Base-by-base conservation (phyloP, 1,140 invertebrate species). In the Saxidomus purpurata region DNA sequence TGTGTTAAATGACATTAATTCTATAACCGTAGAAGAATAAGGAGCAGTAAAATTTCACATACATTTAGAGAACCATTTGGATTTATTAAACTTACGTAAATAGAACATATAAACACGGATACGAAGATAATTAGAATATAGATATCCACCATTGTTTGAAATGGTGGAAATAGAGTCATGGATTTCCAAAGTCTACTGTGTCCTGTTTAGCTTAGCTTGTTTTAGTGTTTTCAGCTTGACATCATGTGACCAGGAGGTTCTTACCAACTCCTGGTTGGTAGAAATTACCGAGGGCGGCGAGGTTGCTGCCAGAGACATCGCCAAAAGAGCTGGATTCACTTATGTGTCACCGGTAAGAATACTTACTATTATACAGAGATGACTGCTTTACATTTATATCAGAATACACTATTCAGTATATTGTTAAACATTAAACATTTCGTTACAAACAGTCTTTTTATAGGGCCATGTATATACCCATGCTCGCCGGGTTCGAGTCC, bases 341-440 rank as follows among this genome's bases (percentile, higher is more conserved):
- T 89, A 82, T 76, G 79, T 89, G 8, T 82, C 79, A 55, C 87
- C 87, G 79, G 87, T 89, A 89, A 89, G 87, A 59, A 34, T n/a
- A 43, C 4, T 43, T 15, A 43, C 15, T 43, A 43, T 43, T 43
- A n/a, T n/a, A n/a, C n/a, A n/a, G n/a, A n/a, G n/a, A n/a, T n/a
- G n/a, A n/a, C n/a, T n/a, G n/a, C n/a, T n/a, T n/a, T n/a, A n/a
- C n/a, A n/a, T n/a, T n/a, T n/a, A n/a, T n/a, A n/a, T n/a, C n/a
- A n/a, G n/a, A n/a, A n/a, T n/a, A n/a, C n/a, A n/a, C n/a, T n/a
- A n/a, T n/a, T n/a, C n/a, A n/a, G n/a, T n/a, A n/a, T n/a, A n/a
- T n/a, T n/a, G n/a, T n/a, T n/a, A n/a, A n/a, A n/a, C n/a, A n/a
- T n/a, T n/a, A n/a, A n/a, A n/a, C n/a, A n/a, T n/a, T n/a, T n/a